Base-by-base conservation (phyloP, 1,140 invertebrate species). In the Steinernema khuongi region DNA sequence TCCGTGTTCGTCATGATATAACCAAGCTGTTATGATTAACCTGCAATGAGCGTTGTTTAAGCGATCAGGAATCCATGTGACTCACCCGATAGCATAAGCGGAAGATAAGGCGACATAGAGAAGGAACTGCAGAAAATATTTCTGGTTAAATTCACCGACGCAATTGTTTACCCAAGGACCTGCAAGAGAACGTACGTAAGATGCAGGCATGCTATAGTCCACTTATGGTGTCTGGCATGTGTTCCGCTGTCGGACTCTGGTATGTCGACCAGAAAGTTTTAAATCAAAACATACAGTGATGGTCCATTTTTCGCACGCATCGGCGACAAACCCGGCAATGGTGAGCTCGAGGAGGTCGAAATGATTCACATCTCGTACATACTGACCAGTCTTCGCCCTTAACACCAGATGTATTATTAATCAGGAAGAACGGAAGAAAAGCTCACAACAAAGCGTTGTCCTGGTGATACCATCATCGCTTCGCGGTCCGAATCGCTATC, bases 61-160 rank as follows among this genome's bases (percentile, higher is more conserved):
- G 69, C 32, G 26, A 30, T 31, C 17, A 44, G 76, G 68, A 44
- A 67, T 32, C 26, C 74, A 68, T 4, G 17, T 43, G 75, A 76
- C 74, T 75, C n/a, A 83, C 76, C 77, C 44, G 66, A 84, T 66
- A 14, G 81, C 50, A 68, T 79, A 84, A 19, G 69, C 14, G 67
- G 74, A 67, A n/a, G 68, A 84, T 85, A 84, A 81, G 86, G 87
- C 88, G 60, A 89, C 87, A 84, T 88, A 89, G 77, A 94, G 89
- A 68, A 95, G 87, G 88, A 95, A 95, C 85, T 94, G 93, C 78
- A 95, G 90, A 85, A 95, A 95, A 87, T 91, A 95, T 85, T 94
- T 94, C 87, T 95, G 93, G 88, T 95, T 95, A 81, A 91, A 89
- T 86, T 95, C 93, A 66, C 93, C 93, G 32, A 95, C 93, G 87